These are phyloP conservation scores for Cyrtorhinus lividipennis DNA, from an alignment of 1,140 invertebrate genomes.

Conservation along the genomic window DNA sequence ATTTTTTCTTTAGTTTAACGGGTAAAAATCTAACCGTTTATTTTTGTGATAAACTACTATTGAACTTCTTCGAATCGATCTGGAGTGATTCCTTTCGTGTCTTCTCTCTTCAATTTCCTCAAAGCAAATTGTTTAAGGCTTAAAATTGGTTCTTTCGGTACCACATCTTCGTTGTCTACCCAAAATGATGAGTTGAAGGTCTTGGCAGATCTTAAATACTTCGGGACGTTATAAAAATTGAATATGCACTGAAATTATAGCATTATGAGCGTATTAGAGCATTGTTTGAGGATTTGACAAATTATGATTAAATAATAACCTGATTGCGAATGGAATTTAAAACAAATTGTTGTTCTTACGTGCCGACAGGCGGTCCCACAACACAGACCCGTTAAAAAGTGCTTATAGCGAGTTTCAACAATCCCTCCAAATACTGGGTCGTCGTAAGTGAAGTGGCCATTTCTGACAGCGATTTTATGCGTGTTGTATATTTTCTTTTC, in stretches of 20 bases:
- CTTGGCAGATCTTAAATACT: not conserved
- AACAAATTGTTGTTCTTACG: too few species aligned
- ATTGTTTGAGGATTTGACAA: too few species aligned
- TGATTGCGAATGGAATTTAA: too few species aligned
- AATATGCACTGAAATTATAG: slow-evolving; percentile 12
- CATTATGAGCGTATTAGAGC: too few species aligned
- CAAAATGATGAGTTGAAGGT: slow-evolving; percentile 16
- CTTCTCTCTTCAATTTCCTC: not conserved
- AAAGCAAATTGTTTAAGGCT: not conserved
- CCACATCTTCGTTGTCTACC: not conserved
- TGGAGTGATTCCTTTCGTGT: too few species aligned
- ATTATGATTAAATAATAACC: too few species aligned
- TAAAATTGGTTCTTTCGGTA: not conserved
- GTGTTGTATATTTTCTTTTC: slow-evolving; percentile 19
- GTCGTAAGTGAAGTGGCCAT: slow-evolving; percentile 28
- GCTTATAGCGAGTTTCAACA: slow-evolving; percentile 25
- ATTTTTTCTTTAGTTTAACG: too few species aligned
- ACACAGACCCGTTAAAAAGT: slow-evolving; percentile 27
- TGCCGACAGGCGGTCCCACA: slow-evolving; percentile 28
- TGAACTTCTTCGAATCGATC: too few species aligned
- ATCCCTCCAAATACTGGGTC: slow-evolving; percentile 24
- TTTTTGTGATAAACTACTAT: too few species aligned
- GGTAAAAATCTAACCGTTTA: too few species aligned
- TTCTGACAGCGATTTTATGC: slow-evolving; percentile 24
- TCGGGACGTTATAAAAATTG: slow-evolving; percentile 5